phyloP scores from a whole-genome alignment of 35 echinoderm and acorn worm genomes.

The Ophioderma brevispina region DNA sequence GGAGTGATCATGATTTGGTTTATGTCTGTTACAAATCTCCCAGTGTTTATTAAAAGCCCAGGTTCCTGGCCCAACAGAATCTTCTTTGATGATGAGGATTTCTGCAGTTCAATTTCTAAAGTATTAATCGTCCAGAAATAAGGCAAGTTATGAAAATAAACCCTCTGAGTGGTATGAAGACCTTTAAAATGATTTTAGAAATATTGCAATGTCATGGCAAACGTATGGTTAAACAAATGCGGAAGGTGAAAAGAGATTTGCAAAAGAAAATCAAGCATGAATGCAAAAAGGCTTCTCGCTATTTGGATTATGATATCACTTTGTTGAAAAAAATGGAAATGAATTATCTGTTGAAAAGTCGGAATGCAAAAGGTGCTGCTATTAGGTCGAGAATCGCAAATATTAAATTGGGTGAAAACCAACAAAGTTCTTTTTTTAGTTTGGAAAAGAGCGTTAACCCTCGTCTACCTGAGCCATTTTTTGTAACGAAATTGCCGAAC shows the following conservation, averaged over 20 bases:
- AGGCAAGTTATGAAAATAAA: neutral
- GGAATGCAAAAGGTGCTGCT: neutral
- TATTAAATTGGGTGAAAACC: neutral
- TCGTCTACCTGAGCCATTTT: too few species aligned
- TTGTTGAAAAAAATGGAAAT: neutral
- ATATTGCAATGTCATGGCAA: neutral
- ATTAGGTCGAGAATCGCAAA: neutral
- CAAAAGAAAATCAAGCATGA: neutral
- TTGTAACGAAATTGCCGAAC: too few species aligned
- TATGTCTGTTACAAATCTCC: neutral
- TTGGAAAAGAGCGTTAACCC: neutral
- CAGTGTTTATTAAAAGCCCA: neutral
- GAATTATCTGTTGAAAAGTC: neutral
- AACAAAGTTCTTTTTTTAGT: neutral
- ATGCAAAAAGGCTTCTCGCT: neutral
- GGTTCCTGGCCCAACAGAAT: neutral
- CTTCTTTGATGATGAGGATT: neutral
- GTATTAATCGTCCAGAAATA: neutral
- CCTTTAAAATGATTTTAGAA: neutral
- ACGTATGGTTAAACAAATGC: neutral
- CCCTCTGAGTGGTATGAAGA: neutral
- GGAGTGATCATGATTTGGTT: neutral
- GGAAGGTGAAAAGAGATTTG: neutral
- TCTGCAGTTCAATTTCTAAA: neutral
- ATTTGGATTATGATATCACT: neutral